Conservation (phyloP, 2,797 vertebrate genomes). For the Leptoclinus maculatus region DNA sequence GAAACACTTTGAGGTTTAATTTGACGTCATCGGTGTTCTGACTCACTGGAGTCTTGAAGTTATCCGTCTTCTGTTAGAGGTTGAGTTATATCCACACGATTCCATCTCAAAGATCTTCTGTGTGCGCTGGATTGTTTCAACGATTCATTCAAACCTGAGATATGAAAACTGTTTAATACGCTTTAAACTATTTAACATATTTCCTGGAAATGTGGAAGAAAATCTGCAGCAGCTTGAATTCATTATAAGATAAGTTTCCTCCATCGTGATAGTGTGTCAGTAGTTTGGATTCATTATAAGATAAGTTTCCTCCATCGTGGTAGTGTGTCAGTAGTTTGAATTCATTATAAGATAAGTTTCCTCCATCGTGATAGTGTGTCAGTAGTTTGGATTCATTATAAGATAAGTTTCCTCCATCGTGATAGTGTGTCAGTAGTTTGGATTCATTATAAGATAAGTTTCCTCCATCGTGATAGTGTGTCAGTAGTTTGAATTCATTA, state of each 20-base stretch:
- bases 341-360: too few species aligned
- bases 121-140: not conserved
- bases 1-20: conserved; percentile 6
- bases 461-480: too few species aligned
- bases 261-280: too few species aligned
- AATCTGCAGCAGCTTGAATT: not conserved
- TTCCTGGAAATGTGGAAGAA: not conserved
- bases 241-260: too few species aligned
- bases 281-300: too few species aligned
- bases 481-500: too few species aligned
- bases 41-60: not conserved
- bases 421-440: too few species aligned
- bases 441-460: too few species aligned
- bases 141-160: not conserved
- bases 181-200: not conserved
- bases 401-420: not conserved
- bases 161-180: not conserved
- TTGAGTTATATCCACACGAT: too few species aligned
- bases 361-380: too few species aligned
- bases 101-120: not conserved
- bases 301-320: too few species aligned
- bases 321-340: too few species aligned
- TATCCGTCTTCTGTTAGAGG: not conserved
- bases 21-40: not conserved
- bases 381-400: not conserved